A percentile compares a stretch with the other conserved stretches of the same genome.
phyloP scores from a whole-genome alignment of 2,113 vertebrate genomes.

The Chaetura pelagica region DNA sequence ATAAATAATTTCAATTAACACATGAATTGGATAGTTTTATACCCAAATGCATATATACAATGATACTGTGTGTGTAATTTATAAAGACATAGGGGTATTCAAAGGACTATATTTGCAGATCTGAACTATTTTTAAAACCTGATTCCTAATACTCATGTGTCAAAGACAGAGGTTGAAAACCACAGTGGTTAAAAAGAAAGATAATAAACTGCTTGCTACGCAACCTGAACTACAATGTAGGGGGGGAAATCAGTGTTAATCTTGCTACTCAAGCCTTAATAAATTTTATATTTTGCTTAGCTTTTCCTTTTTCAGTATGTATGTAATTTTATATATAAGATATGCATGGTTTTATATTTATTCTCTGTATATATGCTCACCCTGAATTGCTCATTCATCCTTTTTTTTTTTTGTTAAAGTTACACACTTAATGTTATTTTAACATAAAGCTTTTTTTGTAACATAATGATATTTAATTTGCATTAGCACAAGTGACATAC shows the following conservation, averaged over 20 bases:
- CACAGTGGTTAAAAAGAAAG: neutral
- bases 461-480: slow-evolving; percentile 83
- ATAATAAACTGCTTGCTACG: slow-evolving; percentile 27
- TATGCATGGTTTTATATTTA: neutral
- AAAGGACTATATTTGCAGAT: neutral
- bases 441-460: slow-evolving; percentile 77
- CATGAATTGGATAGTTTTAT: neutral
- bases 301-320: neutral
- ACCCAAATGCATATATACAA: neutral
- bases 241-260: neutral
- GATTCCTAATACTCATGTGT: neutral
- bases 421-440: slow-evolving; percentile 78
- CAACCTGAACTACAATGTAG: slow-evolving; percentile 19
- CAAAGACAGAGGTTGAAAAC: neutral
- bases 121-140: neutral
- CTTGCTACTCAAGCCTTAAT: slow-evolving; percentile 22
- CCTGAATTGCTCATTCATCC: slow-evolving; percentile 31
- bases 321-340: neutral
- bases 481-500: slow-evolving; percentile 83
- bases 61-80: rapidly evolving
- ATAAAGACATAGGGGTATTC: neutral
- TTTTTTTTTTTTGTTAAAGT: slow-evolving; percentile 53
- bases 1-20: neutral
- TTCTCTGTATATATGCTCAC: neutral
- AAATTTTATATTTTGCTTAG: slow-evolving; percentile 30